Base-by-base conservation (phyloP, 1,140 invertebrate genomes). In the Diuraphis noxia region DNA sequence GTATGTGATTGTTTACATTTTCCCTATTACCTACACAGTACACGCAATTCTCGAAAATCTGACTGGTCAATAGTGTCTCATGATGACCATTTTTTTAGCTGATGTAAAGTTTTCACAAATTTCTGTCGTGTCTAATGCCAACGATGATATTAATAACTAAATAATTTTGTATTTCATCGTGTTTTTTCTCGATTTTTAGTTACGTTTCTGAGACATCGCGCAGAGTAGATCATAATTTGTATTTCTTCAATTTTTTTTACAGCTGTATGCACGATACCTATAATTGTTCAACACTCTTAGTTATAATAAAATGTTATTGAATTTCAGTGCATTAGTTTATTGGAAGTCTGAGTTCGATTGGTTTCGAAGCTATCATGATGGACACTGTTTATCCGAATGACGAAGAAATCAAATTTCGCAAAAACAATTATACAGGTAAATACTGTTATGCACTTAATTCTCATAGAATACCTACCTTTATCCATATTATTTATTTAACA, bases 351-450 rank as follows among this genome's bases (percentile, higher is more conserved):
- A 63, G 13, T 13, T n/a, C 23, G 30, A n/a, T 72, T 72, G 17
- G 56, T n/a, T 81, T 13, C 34, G 10, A 40, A 34, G 0, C 30
- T 5, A 19, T 63, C 36, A 88, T n/a, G 36, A 90, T 90, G 88
- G 63, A 79, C 1, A 90, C 88, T 1, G 19, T 90, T 77, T 90
- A 46, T 40, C 88, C 63, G n/a, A n/a, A 79, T 79, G 17, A 49
- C 9, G 13, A 79, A 1, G 88, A 90, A 72, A 90, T 77, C 21
- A 72, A 90, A 90, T 90, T 90, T 25, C 88, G 88, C 0, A 43
- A 63, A n/a, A 4, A 36, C 23, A 79, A 49, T 30, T 90, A 46
- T 79, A 17, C 30, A 90, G 72, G 88, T 90, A 79, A 88, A 41
- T 88, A 72, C 3, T 72, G 17, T 17, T 72, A n/a, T n/a, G 0